Base-by-base conservation (phyloP, 2,113 vertebrate genomes). In the Zonotrichia leucophrys region DNA sequence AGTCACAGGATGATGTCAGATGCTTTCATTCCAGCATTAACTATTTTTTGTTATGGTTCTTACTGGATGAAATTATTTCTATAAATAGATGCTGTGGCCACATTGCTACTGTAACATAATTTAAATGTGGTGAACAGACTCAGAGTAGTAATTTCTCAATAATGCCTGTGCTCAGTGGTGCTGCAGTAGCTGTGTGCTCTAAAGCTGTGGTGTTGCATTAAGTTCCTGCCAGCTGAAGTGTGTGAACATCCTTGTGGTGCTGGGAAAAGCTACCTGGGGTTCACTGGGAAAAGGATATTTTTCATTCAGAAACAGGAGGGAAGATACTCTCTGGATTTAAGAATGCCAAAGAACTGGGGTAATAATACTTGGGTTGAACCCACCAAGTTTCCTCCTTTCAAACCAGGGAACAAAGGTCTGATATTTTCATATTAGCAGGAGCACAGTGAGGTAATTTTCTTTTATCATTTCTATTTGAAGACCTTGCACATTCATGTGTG, bases 121-220 rank as follows among this genome's bases (percentile, higher is more conserved):
- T 85, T 85, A 66, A 89, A 84, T 87, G 81, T 91, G 78, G 89
- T 82, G 63, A 90, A 62, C 73, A 76, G 89, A 49, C 83, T 83
- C 67, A 47, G 25, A 85, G 63, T 46, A 79, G 82, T 78, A 60
- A 92, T 92, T 94, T 67, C 31, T 84, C 72, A 79, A 25, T 77
- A 47, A 70, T 35, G 67, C 53, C 53, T 83, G 7, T 73, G 70
- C 74, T 84, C 42, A 52, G 89, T 59, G 66, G 60, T 78, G 74
- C 78, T 82, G 80, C 91, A 92, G 41, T 50, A 79, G 47, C 73
- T 83, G 79, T 27, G 13, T 67, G 73, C 64, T 70, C 39, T 77
- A 4, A 56, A 74, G 73, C 64, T 74, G 39, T 62, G 24, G 14
- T 69, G 44, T 5, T 90, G 0, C 4, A 7, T 58, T 30, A n/a